Conservation (phyloP, 1,140 invertebrate species). For the Formica selysi region DNA sequence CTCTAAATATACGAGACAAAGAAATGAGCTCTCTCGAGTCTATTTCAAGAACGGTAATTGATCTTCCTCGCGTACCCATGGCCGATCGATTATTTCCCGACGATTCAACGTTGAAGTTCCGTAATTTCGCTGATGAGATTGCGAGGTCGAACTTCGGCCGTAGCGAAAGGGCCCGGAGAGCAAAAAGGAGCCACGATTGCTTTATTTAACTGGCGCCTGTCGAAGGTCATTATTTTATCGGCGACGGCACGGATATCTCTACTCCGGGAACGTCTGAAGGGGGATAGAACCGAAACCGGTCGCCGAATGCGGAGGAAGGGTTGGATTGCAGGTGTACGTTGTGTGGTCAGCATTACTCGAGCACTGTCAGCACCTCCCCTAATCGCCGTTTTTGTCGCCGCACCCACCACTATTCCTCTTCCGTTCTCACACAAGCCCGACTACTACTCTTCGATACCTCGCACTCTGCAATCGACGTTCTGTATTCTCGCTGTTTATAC, state of each 20-base stretch:
- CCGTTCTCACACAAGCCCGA: slow-evolving; percentile 50
- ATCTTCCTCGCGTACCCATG: not conserved
- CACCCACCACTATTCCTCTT: slow-evolving; percentile 74
- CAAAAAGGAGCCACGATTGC: slow-evolving; percentile 64
- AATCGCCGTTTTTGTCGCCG: slow-evolving; percentile 78
- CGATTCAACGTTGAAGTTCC: slow-evolving; percentile 8
- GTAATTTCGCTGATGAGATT: slow-evolving; percentile 44
- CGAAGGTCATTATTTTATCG: slow-evolving; percentile 74
- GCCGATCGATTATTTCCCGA: slow-evolving; percentile 35
- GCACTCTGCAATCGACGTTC: slow-evolving; percentile 5
- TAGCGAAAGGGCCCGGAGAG: not conserved
- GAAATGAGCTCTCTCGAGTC: not conserved
- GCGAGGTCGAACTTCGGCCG: not conserved
- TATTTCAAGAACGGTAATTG: slow-evolving; percentile 42
- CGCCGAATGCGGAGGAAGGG: slow-evolving; percentile 30
- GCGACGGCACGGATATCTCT: slow-evolving; percentile 64
- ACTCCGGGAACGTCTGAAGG: not conserved
- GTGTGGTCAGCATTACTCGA: slow-evolving; percentile 77
- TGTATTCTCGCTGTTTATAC: slow-evolving; percentile 63
- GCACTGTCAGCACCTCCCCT: slow-evolving; percentile 78
- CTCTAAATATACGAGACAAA: not conserved
- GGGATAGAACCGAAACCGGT: slow-evolving; percentile 22
- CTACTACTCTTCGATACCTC: slow-evolving; percentile 39
- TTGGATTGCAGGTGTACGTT: slow-evolving; percentile 72
- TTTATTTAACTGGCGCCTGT: slow-evolving; percentile 67